These are phyloP conservation scores for Amphiprion percula DNA, from an alignment of 2,113 vertebrate species.

Conservation along the genomic window DNA sequence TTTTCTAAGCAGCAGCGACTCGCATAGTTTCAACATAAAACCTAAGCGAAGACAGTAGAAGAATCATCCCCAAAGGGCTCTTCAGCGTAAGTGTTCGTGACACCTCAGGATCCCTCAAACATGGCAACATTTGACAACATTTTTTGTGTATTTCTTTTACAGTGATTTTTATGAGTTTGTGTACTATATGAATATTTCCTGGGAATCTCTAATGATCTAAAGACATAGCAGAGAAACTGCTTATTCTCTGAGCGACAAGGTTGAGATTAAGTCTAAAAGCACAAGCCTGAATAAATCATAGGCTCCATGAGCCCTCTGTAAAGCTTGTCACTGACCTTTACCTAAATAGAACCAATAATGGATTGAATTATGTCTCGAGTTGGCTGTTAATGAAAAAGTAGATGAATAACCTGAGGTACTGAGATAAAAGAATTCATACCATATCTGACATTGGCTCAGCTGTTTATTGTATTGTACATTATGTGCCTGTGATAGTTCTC, in stretches of 20 bases:
- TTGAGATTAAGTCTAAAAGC: slow-evolving; percentile 32
- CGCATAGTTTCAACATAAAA: slow-evolving; percentile 43
- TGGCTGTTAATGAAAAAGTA: slow-evolving; percentile 9
- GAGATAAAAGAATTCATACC: slow-evolving; percentile 5
- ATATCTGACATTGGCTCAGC: slow-evolving; percentile 13
- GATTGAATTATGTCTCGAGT: slow-evolving; percentile 27
- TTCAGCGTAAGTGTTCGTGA: slow-evolving; percentile 45
- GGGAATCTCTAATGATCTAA: neutral
- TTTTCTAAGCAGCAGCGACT: slow-evolving; percentile 41
- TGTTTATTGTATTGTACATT: slow-evolving; percentile 18
- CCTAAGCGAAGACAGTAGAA: slow-evolving; percentile 32
- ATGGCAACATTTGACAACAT: slow-evolving; percentile 5
- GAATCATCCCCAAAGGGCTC: slow-evolving; percentile 55
- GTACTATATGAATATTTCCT: neutral
- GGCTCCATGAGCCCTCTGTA: neutral
- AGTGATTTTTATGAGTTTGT: neutral
- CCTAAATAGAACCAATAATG: slow-evolving; percentile 18
- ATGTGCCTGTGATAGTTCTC: slow-evolving; percentile 14
- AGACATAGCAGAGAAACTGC: neutral
- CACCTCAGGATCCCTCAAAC: slow-evolving; percentile 28
- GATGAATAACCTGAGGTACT: neutral
- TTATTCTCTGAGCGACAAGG: slow-evolving; percentile 4
- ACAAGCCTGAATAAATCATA: slow-evolving; percentile 39
- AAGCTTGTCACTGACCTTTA: slow-evolving; percentile 36
- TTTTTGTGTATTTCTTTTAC: slow-evolving; percentile 7